Percentiles rank a stretch among this genome's conserved stretches.
Evolutionary conservation across 1,140 invertebrate genomes (phyloP).

Genomic region (Callitettix versicolor): DNA sequence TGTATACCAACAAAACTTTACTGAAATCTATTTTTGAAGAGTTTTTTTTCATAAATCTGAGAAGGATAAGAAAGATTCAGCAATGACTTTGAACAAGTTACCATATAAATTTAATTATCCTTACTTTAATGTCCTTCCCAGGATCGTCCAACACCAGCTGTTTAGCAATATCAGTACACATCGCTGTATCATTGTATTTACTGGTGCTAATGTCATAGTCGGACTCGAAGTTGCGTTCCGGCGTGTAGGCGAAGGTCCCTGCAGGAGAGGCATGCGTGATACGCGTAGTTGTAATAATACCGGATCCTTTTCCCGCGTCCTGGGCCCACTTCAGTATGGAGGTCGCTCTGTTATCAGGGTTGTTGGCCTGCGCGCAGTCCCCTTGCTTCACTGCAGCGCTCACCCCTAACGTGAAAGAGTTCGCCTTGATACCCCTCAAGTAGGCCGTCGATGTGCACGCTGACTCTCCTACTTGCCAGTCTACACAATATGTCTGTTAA

Average conservation of each 20-base stretch:
- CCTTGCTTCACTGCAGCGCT: constrained; percentile 47
- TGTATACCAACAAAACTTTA: no score
- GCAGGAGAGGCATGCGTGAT: constrained; percentile 84
- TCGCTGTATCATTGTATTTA: constrained; percentile 16
- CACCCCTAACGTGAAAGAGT: constrained; percentile 61
- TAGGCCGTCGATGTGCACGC: constrained; percentile 74
- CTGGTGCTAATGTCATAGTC: constrained; percentile 25
- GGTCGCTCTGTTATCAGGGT: constrained; percentile 38
- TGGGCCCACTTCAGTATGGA: constrained; percentile 58
- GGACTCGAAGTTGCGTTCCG: constrained; percentile 54
- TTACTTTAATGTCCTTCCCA: constrained; percentile 36
- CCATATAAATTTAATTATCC: no score
- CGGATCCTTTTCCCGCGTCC: constrained; percentile 58
- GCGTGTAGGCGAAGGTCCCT: constrained; percentile 66
- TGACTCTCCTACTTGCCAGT: constrained; percentile 71
- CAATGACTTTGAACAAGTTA: no score
- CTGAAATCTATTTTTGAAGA: no score
- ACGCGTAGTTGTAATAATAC: constrained; percentile 46
- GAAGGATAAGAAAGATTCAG: no score
- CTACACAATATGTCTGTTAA: constrained; percentile 69
- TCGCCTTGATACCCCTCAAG: constrained; percentile 71
- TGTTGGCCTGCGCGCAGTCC: constrained; percentile 41
- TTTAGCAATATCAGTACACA: constrained; percentile 36
- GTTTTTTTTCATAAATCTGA: no score
- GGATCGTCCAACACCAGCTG: constrained; percentile 36